Evolutionary conservation across 2,888 invertebrate species (phyloP).

Genomic region (Phortica magna): DNA sequence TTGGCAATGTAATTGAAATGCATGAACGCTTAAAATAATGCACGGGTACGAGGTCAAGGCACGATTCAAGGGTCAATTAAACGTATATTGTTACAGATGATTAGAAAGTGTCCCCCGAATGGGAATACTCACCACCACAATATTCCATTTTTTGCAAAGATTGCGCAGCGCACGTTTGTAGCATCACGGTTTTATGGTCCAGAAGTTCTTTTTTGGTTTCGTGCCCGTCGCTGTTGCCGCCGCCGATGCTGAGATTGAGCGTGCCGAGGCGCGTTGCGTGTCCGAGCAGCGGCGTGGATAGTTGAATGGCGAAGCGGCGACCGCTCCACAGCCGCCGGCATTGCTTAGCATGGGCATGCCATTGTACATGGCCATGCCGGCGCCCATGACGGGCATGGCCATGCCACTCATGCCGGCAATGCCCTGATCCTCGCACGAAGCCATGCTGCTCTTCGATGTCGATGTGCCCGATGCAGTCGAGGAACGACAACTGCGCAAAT

Average conservation of each 20-base stretch:
- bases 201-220: constrained; percentile 78
- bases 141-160: constrained; percentile 75
- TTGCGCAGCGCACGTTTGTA: constrained; percentile 73
- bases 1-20: constrained; percentile 55
- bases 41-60: constrained; percentile 26
- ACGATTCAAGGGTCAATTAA: background rate
- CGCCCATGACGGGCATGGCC: constrained; percentile 36
- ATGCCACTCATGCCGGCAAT: constrained; percentile 69
- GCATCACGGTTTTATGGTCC: constrained; percentile 79
- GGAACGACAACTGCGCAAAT: constrained; percentile 76
- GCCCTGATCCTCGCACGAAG: constrained; percentile 76
- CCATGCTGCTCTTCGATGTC: constrained; percentile 77
- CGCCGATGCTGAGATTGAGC: constrained; percentile 56
- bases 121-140: constrained; percentile 75
- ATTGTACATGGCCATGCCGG: constrained; percentile 37
- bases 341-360: constrained; percentile 27
- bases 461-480: constrained; percentile 77
- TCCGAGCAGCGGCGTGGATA: constrained; percentile 75
- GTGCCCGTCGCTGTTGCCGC: constrained; percentile 66
- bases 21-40: constrained; percentile 61
- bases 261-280: constrained; percentile 72
- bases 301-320: constrained; percentile 71
- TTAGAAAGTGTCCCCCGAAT: background rate
- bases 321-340: constrained; percentile 32
- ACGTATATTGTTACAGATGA: background rate